These are phyloP conservation scores for Cheilosia soror DNA, from an alignment of 2,888 invertebrate genomes.

Conservation along the genomic window DNA sequence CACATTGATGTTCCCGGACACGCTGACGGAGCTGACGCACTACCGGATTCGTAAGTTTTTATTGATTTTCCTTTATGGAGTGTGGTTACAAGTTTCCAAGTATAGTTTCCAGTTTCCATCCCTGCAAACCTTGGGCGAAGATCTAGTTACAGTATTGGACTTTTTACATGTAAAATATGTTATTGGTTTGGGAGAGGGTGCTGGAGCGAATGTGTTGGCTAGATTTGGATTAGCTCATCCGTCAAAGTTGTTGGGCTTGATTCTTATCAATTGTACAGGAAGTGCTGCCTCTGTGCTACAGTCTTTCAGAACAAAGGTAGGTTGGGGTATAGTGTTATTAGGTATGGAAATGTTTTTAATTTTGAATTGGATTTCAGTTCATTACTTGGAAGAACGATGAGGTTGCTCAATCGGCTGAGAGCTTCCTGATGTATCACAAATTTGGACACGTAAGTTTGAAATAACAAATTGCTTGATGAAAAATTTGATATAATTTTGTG, in stretches of 20 bases:
- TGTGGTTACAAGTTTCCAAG: neutral
- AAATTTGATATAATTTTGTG: neutral
- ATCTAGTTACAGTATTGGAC: slow-evolving; percentile 91
- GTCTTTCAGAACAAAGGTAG: slow-evolving; percentile 91
- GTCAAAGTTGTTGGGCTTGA: slow-evolving; percentile 90
- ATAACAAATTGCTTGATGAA: neutral
- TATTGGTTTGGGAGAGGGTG: slow-evolving; percentile 94
- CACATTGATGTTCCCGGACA: slow-evolving; percentile 95
- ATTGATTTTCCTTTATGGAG: neutral
- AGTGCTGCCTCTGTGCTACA: slow-evolving; percentile 94
- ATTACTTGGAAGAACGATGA: slow-evolving; percentile 93
- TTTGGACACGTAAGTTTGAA: slow-evolving; percentile 93
- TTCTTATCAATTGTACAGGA: slow-evolving; percentile 94
- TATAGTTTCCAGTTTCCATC: slow-evolving; percentile 91
- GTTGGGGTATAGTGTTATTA: slow-evolving; percentile 28
- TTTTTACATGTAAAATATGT: slow-evolving; percentile 93
- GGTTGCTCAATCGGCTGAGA: slow-evolving; percentile 94
- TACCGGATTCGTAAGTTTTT: slow-evolving; percentile 88
- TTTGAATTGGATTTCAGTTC: slow-evolving; percentile 84
- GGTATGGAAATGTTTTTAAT: slow-evolving; percentile 3
- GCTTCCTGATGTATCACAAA: slow-evolving; percentile 94
- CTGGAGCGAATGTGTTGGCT: slow-evolving; percentile 93
- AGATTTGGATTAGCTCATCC: slow-evolving; percentile 93
- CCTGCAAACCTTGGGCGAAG: slow-evolving; percentile 92
- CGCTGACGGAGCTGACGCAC: slow-evolving; percentile 91